Evolutionary conservation across 1,140 invertebrate genomes (phyloP), one percentile per base, ranked within the genome.

Genomic region (Drosophila watanabei): DNA sequence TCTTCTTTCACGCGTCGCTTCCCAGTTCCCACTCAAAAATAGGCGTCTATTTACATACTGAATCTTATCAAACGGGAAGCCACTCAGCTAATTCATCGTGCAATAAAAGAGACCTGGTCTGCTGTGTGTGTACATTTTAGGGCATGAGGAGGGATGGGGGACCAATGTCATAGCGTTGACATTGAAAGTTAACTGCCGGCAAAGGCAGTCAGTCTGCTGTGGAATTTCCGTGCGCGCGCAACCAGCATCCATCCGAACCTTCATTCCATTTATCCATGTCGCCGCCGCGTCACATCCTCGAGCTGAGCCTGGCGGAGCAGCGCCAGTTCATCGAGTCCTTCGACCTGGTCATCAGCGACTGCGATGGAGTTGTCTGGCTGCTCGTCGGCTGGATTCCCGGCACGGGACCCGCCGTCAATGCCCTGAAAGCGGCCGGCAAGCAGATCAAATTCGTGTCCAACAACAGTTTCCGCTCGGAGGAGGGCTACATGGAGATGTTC

Each of bases 371-470:
- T 5, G 72, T 91, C 1, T 91, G 88, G 88, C 39, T 91, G 24
- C 66, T 91, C 5, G 84, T 80, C 2, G 85, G 85, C 0, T 93
- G 94, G 13, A 93, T 96, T 10, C 92, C 94, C 9, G 94, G 95
- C 2, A 93, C 94, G 5, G 92, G 94, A 0, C 93, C 95, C 16
- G 94, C 95, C 43, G 92, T 96, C 11, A 93, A 94, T 43, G 91
- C 93, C 33, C 94, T 97, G 5, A 93, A 94, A 63, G 80, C 94
- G 7, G 80, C 95, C 64, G 96, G 96, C 1, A 97, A 97, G 89
- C 94, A 94, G 46, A 93, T 97, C 0, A 94, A 96, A 66, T 95
- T 96, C 68, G 94, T 97, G 5, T 96, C 97, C 0, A 97, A 97
- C 84, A 97, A 97, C 83, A 94, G 93, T 61, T 87, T 94, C 20